A percentile compares a stretch with the other conserved stretches of the same genome.
Conservation (phyloP, 2,113 vertebrate species). For the Hippotragus niger region DNA sequence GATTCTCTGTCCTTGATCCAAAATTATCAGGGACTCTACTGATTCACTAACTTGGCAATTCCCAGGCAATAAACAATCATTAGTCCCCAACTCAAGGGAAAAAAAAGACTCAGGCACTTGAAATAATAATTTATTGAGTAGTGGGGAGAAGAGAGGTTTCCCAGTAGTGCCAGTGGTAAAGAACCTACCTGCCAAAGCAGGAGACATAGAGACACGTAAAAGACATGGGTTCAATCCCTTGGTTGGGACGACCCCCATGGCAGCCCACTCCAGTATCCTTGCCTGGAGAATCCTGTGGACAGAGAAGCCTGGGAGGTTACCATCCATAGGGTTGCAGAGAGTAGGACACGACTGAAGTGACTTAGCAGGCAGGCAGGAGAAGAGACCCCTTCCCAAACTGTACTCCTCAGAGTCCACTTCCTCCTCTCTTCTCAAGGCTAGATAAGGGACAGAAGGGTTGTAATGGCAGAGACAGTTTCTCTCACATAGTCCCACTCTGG, state of each 20-base stretch:
- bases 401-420: rapidly evolving
- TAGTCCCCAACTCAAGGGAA: not conserved
- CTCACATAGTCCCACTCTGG: not conserved
- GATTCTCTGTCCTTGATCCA: not conserved
- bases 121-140: not conserved
- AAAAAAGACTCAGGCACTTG: not conserved
- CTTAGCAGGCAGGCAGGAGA: not conserved
- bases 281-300: not conserved
- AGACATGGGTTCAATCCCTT: not conserved
- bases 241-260: rapidly evolving
- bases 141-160: not conserved
- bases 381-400: not conserved
- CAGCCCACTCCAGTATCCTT: not conserved
- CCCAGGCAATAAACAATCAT: not conserved
- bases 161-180: rapidly evolving
- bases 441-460: rapidly evolving
- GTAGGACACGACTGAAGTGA: not conserved
- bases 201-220: not conserved
- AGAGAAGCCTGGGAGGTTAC: not conserved
- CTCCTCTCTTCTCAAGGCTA: not conserved
- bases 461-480: not conserved
- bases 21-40: not conserved
- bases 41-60: not conserved
- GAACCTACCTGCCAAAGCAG: not conserved
- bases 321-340: not conserved